Base-by-base conservation (phyloP, 2,888 invertebrate species). In the Idaea straminata region DNA sequence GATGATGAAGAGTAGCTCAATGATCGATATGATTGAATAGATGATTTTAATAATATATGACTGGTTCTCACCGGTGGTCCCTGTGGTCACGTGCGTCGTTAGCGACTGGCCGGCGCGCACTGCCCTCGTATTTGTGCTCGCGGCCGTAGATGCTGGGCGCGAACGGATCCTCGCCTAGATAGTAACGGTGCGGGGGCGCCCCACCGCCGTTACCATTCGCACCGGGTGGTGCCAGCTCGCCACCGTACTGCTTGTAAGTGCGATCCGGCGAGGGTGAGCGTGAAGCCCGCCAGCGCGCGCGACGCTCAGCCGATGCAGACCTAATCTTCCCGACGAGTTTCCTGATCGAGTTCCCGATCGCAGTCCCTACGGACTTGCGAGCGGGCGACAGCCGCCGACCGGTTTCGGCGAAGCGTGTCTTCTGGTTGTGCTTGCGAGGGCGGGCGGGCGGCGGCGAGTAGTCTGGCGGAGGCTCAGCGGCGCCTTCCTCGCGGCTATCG, bases 131-230 rank as follows among this genome's bases (percentile, higher is more conserved):
- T 83, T 97, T 96, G 87, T 96, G 96, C 88, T 97, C 97, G 79
- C 96, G 95, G 70, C 97, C 96, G 86, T 96, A 97, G 83, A 97
- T 96, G 87, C 96, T 96, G 71, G 96, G 96, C 66, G 95, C 96
- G 86, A 96, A 97, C 36, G 97, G 97, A 92, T 97, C 97, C 89
- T 97, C 97, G 58, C 97, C 97, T 74, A 97, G 94, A 86, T 97
- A 97, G 89, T 97, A 97, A 74, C 96, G 94, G 82, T 96, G 96
- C 71, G 96, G 94, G 13, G 96, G 95, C 69, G 88, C 87, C 76
- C 82, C 83, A 13, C 35, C 81, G 85, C 87, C 83, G 89, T 90
- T 25, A 25, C 25, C 25, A 25, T 25, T 91, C 89, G 77, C 78
- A 89, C 91, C 64, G 87, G 87, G 89, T 82, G 92, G 92, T 79